Base-by-base conservation (phyloP, 1,140 invertebrate species). In the Pygmarrhopalites habei region DNA sequence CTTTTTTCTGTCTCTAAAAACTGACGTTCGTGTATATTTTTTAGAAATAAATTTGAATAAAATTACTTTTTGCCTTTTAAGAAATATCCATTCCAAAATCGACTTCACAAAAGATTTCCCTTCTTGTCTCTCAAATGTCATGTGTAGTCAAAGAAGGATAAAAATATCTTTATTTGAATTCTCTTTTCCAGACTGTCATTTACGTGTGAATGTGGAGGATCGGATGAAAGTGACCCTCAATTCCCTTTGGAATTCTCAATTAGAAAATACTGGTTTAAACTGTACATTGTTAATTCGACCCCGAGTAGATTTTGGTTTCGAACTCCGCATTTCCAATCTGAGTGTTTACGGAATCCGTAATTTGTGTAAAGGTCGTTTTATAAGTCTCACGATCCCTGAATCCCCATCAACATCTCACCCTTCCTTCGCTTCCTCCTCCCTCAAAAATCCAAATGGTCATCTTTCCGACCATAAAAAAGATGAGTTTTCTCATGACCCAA, bases 331-430 rank as follows among this genome's bases (percentile, higher is more conserved):
- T 17, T 25, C 63, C 2, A 70, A 67, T 62, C 47, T 70, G 28
- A 70, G 69, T 60, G 52, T 70, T 19, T 68, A 70, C 44, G 69
- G 69, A 7, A 66, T 70, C 39, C 65, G 69, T 19, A 62, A 64
- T 35, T 35, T 65, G 21, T 70, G 69, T 35, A 70, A 67, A 59
- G 66, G 64, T 23, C 69, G 69, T 2, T 70, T 55, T 51, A 29
- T 70, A 2, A 51, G 39, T 39, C 60, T 69, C 46, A 44, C 30
- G 28, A 44, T 41, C 26, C 47, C 49, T 0, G n/a, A 21, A 30
- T 29, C 26, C 35, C 23, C 15, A 25, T 39, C 25, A 19, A 51
- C 21, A n/a, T 10, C 3, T 29, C 14, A 28, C 19, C 17, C 56
- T 19, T 17, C 4, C n/a, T 26, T 10, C 26, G 12, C 2, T 23